These are phyloP conservation scores for Garrulus glandarius DNA, from an alignment of 2,797 vertebrate species.

Conservation along the genomic window DNA sequence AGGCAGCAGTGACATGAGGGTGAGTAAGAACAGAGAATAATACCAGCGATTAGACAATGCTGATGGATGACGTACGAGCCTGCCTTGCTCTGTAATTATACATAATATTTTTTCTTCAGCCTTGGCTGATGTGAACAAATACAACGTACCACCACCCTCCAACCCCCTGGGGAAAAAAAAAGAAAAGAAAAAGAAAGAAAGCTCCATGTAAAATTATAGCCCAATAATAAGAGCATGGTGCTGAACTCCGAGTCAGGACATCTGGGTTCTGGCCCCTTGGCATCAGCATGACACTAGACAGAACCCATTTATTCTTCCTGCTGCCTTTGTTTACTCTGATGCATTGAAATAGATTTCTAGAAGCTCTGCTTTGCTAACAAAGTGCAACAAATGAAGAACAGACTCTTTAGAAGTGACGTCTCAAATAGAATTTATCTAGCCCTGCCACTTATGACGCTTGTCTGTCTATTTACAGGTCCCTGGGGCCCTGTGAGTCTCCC, in stretches of 20 bases:
- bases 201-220: not conserved
- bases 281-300: not conserved
- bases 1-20: not conserved
- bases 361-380: not conserved
- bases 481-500: not conserved
- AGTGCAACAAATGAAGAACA: not conserved
- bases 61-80: not conserved
- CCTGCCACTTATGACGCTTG: not conserved
- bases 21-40: constrained; percentile 2
- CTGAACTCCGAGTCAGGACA: not conserved
- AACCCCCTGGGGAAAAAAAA: not conserved
- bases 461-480: not conserved
- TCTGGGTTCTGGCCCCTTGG: not conserved
- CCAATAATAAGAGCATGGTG: not conserved
- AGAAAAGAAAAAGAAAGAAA: not conserved
- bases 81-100: not conserved
- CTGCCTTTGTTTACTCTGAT: not conserved
- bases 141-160: not conserved
- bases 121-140: not conserved
- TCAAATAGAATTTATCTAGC: not conserved
- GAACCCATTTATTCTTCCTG: not conserved
- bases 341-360: not conserved
- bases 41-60: not conserved
- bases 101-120: not conserved
- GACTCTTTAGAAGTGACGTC: not conserved